Evolutionary conservation across 2,797 vertebrate genomes (phyloP).

Genomic region (Poeciliopsis infans): DNA sequence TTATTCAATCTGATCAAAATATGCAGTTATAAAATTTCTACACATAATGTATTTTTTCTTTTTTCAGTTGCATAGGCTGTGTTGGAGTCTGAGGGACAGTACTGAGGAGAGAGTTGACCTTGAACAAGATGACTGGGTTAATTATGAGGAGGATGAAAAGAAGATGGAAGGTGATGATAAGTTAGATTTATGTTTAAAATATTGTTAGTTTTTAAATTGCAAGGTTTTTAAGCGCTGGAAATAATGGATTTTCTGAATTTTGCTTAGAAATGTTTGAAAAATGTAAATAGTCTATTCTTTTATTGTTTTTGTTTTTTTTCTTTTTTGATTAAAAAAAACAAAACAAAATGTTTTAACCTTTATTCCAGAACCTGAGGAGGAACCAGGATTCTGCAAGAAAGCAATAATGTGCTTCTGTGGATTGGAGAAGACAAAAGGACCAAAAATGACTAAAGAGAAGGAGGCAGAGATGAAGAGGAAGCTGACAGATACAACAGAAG

Average conservation of each 20-base stretch:
- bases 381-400: conserved; percentile 77
- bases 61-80: conserved; percentile 89
- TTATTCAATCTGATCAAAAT: not conserved
- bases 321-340: not conserved
- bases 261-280: not conserved
- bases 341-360: not conserved
- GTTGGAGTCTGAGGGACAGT: conserved; percentile 89
- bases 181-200: not conserved
- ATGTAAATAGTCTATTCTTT: not conserved
- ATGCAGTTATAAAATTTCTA: not conserved
- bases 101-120: conserved; percentile 89
- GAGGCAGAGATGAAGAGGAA: conserved; percentile 82
- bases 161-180: conserved; percentile 55
- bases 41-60: not conserved
- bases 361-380: conserved; percentile 58
- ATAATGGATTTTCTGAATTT: not conserved
- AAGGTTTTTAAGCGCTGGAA: not conserved
- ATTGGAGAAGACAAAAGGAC: conserved; percentile 80
- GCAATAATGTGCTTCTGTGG: conserved; percentile 90
- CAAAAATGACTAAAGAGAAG: conserved; percentile 86
- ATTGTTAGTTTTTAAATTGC: not conserved
- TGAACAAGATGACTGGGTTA: conserved; percentile 77
- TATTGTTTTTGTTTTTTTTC: not conserved
- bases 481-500: conserved; percentile 88
- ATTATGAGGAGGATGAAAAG: conserved; percentile 48